A percentile compares a stretch with the other conserved stretches of the same genome.
These are phyloP conservation scores for Trogon surrucura DNA, from an alignment of 2,113 vertebrate genomes.

Conservation along the genomic window DNA sequence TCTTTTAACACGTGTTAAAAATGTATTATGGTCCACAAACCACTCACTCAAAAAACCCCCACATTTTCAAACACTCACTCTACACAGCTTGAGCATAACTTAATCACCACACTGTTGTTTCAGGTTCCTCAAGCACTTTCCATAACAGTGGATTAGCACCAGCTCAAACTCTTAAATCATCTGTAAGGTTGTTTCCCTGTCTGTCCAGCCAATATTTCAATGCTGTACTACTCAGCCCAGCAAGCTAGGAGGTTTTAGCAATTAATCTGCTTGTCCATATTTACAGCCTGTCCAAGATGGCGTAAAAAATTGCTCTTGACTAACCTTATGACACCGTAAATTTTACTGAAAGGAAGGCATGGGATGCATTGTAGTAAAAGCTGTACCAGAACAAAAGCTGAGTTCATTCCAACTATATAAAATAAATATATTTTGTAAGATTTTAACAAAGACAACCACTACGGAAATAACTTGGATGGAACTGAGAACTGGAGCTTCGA, in stretches of 20 bases:
- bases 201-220: background rate
- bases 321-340: background rate
- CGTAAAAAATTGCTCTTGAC: background rate
- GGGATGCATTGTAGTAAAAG: background rate
- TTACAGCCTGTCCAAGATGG: background rate
- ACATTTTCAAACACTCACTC: background rate
- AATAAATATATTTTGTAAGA: background rate
- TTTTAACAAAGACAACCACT: background rate
- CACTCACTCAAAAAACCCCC: background rate
- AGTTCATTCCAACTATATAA: background rate
- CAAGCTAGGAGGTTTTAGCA: background rate
- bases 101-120: background rate
- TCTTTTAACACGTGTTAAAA: rapidly evolving
- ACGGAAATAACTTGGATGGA: background rate
- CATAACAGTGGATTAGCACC: background rate
- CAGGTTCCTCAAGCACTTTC: background rate
- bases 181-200: background rate
- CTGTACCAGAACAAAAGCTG: background rate
- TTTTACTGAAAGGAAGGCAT: background rate
- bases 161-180: background rate
- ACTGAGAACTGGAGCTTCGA: too few relatives aligned
- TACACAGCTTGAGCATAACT: background rate
- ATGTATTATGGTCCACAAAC: background rate
- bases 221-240: background rate
- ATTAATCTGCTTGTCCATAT: background rate